Conservation (phyloP, 2,797 vertebrate genomes). For the Iguana delicatissima region DNA sequence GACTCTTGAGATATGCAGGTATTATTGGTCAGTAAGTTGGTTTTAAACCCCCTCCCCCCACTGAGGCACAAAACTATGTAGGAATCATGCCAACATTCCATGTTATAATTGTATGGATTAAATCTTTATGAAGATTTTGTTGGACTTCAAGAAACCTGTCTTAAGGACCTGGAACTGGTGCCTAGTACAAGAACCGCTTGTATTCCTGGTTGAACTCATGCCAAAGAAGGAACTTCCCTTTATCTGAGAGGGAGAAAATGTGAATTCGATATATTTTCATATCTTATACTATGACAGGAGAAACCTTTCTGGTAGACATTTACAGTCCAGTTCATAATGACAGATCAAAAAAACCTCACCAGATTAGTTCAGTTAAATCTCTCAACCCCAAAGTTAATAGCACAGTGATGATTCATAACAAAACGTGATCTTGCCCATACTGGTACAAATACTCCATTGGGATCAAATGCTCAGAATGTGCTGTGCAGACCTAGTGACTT, state of each 20-base stretch:
- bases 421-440: neutral
- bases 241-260: neutral
- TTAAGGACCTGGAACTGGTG: slow-evolving; percentile 2
- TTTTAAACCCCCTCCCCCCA: slow-evolving; percentile 4
- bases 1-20: slow-evolving; percentile 6
- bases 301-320: neutral
- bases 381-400: neutral
- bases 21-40: slow-evolving; percentile 7
- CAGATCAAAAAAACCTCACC: neutral
- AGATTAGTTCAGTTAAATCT: neutral
- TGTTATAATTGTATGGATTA: neutral
- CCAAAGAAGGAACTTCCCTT: neutral
- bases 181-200: neutral
- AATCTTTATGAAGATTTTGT: slow-evolving; percentile 3
- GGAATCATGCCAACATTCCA: neutral
- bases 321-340: neutral
- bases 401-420: neutral
- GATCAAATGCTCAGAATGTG: neutral
- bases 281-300: neutral
- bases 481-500: neutral
- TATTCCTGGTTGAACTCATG: neutral
- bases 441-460: neutral
- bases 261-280: neutral
- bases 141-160: neutral
- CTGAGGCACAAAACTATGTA: slow-evolving; percentile 14